phyloP scores from a whole-genome alignment of 2,113 vertebrate genomes.

The Oplegnathus fasciatus region DNA sequence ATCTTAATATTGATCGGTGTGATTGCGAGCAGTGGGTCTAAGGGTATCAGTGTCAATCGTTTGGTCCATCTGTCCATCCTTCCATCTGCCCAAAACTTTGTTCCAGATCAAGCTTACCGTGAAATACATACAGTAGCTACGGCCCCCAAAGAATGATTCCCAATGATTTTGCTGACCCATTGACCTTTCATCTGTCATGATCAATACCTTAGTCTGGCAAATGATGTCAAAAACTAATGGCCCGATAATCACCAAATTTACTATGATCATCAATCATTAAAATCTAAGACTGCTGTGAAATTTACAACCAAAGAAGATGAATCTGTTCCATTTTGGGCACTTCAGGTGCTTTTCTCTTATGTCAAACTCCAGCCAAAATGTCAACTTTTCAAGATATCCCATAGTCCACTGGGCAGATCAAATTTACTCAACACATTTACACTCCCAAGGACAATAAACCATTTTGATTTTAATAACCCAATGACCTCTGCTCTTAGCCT shows the following conservation, averaged over 20 bases:
- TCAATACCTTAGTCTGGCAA: conserved; percentile 16
- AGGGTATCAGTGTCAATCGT: conserved; percentile 28
- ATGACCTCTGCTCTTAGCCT: not conserved
- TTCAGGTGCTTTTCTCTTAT: not conserved
- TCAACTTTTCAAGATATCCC: not conserved
- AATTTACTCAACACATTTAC: not conserved
- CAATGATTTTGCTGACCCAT: conserved; percentile 15
- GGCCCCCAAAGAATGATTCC: not conserved
- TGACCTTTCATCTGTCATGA: conserved; percentile 38
- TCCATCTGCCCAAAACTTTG: conserved; percentile 24
- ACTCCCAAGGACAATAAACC: not conserved
- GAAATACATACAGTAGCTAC: conserved; percentile 6
- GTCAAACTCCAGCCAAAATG: not conserved
- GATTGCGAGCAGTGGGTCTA: not conserved
- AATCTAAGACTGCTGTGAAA: not conserved
- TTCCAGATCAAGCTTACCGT: conserved; percentile 1
- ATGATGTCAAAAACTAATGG: not conserved
- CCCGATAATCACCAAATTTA: too few species aligned
- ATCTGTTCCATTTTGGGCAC: not conserved
- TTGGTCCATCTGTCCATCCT: conserved; percentile 11
- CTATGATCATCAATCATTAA: too few species aligned
- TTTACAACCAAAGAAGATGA: not conserved
- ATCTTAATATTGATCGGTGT: conserved; percentile 12
- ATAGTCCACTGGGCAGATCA: not conserved
- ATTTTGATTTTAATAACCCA: not conserved